Evolutionary conservation across 2,797 vertebrate genomes (phyloP).

Genomic region (Schizothorax lantsangensis): DNA sequence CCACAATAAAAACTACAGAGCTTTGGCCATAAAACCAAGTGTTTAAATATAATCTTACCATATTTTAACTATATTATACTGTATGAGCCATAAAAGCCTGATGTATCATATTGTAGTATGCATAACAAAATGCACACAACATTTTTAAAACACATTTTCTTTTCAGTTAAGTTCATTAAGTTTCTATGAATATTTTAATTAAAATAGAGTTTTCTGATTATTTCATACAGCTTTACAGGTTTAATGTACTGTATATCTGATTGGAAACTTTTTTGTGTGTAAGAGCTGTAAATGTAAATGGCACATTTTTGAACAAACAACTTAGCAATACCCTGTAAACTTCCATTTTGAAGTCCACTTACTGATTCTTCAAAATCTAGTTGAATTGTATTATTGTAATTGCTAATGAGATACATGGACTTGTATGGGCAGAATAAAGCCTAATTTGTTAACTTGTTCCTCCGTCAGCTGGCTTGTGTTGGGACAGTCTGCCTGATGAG

Average conservation of each 20-base stretch:
- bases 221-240: background rate
- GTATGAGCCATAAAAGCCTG: background rate
- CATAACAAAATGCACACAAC: background rate
- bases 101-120: background rate
- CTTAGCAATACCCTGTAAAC: background rate
- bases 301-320: background rate
- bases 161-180: too few relatives aligned
- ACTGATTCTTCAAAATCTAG: background rate
- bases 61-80: background rate
- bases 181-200: background rate
- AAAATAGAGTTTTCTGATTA: too few relatives aligned
- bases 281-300: background rate
- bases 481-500: slow-evolving; percentile 91
- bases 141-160: background rate
- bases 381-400: background rate
- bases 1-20: too few relatives aligned
- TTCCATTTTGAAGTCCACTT: background rate
- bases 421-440: too few relatives aligned
- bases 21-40: background rate
- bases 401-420: background rate
- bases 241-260: background rate
- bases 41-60: background rate
- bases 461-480: slow-evolving; percentile 78
- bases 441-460: background rate
- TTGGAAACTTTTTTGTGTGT: background rate